Evolutionary conservation across 2,113 vertebrate species (phyloP), one percentile per base, ranked within the genome.

Genomic region (Empidonax traillii): DNA sequence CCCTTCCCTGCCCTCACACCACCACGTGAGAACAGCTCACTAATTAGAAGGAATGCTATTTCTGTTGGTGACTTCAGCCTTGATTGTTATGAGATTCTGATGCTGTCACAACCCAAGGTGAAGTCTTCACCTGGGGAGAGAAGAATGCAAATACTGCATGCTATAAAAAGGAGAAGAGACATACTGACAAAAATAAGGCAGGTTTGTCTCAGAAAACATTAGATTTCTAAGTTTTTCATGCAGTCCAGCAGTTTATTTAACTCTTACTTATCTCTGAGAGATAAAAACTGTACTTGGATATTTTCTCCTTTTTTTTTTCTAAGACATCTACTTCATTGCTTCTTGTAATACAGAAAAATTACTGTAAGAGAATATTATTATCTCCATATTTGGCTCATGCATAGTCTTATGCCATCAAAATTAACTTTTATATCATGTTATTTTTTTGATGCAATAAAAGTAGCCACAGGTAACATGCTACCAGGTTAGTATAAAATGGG

Each of bases 11-110:
- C 20, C 31, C 52, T 91, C 47, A 76, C 20, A 84, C 16, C 55
- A 63, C 20, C 3, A 15, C 3, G 1, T 63, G 41, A 56, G 49
- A 87, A 43, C 14, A 67, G 52, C 44, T 85, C 87, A 68, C 35
- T 94, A 91, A 96, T 96, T 96, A 88, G 23, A 49, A 68, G 59
- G 68, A 87, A 78, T 58, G 51, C n/a, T 81, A 8, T 55, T 94
- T 27, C 39, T 78, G 27, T 73, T 94, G 78, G 71, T 94, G 89
- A 66, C 74, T 89, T 92, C 74, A 82, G 71, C 59, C 67, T 94
- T 92, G 85, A 87, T 71, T 95, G 51, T 55, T 61, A 4, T 37
- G 68, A 87, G 74, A 81, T 92, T 94, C 11, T 1, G 76, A 46
- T 52, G 46, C 56, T 96, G 89, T 85, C 86, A 93, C 74, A 85